phyloP scores from a whole-genome alignment of 2,797 vertebrate species.

The Rhinatrema bivittatum region DNA sequence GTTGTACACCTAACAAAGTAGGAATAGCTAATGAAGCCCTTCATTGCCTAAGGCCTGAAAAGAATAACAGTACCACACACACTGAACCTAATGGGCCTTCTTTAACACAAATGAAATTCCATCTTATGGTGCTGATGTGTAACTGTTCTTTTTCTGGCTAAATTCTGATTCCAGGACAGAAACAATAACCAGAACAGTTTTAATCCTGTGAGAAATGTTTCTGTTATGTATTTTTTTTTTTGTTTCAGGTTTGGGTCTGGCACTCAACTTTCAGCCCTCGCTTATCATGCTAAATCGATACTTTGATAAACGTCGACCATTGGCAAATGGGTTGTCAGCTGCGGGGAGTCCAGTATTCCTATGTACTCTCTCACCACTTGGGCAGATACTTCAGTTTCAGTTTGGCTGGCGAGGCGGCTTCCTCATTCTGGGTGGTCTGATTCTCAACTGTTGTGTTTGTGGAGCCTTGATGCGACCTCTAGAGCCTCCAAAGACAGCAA shows the following conservation, averaged over 20 bases:
- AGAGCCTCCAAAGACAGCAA: constrained; percentile 39
- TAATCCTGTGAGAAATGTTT: no score
- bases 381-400: constrained; percentile 75
- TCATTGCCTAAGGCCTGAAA: no score
- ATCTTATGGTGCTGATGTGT: no score
- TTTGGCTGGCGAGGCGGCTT: constrained; percentile 93
- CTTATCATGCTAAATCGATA: constrained; percentile 95
- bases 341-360: constrained; percentile 91
- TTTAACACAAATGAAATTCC: no score
- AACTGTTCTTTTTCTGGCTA: no score
- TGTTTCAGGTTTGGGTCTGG: constrained; percentile 79
- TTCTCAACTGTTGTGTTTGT: constrained; percentile 91
- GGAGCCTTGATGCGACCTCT: constrained; percentile 87
- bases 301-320: constrained; percentile 79
- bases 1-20: no score
- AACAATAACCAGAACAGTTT: no score
- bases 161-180: no score
- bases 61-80: no score
- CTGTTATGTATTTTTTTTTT: no score
- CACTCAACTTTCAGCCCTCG: constrained; percentile 91
- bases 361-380: constrained; percentile 82
- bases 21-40: no score
- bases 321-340: constrained; percentile 87
- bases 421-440: constrained; percentile 83
- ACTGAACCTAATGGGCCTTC: no score